A percentile compares a stretch with the other conserved stretches of the same genome.
Conservation (phyloP, 2,797 vertebrate species). For the Eidolon dupreanum region DNA sequence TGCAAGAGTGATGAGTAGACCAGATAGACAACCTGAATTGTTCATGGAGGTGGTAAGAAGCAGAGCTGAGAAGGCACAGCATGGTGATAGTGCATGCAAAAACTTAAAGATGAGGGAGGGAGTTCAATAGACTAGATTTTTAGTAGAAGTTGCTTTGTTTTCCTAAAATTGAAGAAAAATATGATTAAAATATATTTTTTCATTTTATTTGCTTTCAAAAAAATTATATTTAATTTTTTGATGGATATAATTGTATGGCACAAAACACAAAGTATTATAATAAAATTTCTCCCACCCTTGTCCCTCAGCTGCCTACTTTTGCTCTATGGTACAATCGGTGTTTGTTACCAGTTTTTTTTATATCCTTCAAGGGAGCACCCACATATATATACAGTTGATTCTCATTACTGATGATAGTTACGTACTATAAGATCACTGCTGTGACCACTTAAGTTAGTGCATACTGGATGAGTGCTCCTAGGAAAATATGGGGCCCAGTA, state of each 20-base stretch:
- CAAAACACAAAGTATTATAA: background rate
- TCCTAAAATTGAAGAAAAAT: background rate
- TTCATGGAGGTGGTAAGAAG: fast-evolving
- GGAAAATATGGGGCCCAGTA: background rate
- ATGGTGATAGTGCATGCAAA: background rate
- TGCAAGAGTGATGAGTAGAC: background rate
- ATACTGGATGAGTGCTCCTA: background rate
- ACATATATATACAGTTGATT: background rate
- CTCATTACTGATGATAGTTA: background rate
- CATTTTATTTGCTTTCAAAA: background rate
- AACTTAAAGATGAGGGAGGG: too few relatives aligned
- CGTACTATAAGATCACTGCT: background rate
- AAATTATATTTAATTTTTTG: background rate
- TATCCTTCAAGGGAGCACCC: background rate
- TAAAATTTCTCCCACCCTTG: background rate
- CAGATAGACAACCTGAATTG: background rate
- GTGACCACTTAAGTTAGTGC: background rate
- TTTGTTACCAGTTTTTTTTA: background rate
- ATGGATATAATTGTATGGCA: background rate
- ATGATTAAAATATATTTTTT: background rate
- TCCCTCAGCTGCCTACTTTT: background rate
- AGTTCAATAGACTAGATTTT: background rate
- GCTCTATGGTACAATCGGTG: background rate
- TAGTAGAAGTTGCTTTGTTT: background rate
- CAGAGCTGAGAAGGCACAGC: background rate